Evolutionary conservation across 2,797 vertebrate species (phyloP), one percentile per base, ranked within the genome.

Genomic region (Streptopelia turtur): DNA sequence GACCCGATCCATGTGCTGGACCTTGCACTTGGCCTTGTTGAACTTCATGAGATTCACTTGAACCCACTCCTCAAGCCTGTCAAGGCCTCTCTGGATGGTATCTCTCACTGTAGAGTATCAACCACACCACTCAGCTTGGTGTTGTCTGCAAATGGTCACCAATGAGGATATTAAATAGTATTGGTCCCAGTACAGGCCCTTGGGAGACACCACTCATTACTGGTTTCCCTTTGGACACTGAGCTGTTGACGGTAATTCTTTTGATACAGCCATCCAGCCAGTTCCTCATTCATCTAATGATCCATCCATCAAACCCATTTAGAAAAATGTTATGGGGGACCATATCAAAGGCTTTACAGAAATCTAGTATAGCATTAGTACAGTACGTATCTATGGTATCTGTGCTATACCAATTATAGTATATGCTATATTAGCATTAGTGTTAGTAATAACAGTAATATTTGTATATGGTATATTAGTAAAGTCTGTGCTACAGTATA

Each of bases 1-100:
- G 23, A n/a, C 61, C 28, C 0, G 1, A 18, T 63, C n/a, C 25
- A 35, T 0, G 9, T 6, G 11, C 47, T 43, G 37, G 45, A 52
- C 31, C 35, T 31, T 50, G 60, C 61, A 30, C 35, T 49, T 66
- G 53, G 16, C 53, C 45, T n/a, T 31, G n/a, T 31, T 68, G 35
- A 59, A 59, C 53, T 5, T 59, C 31, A 22, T 31, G 25, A 65
- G 24, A 1, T 47, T 37, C 35, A 17, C 16, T 25, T 12, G 25
- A 25, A 23, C 33, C 16, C 35, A 43, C 25, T 2, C 7, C 61
- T 68, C 8, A 7, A 52, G 24, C 30, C 16, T 68, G 7, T 30
- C 31, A 6, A 43, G 31, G 61, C 52, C 7, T 21, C 16, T 57
- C 43, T 41, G 13, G 43, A 30, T 30, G 60, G 13, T 41, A 57